Base-by-base conservation (phyloP, 2,113 vertebrate species). In the Paradisaea rubra region DNA sequence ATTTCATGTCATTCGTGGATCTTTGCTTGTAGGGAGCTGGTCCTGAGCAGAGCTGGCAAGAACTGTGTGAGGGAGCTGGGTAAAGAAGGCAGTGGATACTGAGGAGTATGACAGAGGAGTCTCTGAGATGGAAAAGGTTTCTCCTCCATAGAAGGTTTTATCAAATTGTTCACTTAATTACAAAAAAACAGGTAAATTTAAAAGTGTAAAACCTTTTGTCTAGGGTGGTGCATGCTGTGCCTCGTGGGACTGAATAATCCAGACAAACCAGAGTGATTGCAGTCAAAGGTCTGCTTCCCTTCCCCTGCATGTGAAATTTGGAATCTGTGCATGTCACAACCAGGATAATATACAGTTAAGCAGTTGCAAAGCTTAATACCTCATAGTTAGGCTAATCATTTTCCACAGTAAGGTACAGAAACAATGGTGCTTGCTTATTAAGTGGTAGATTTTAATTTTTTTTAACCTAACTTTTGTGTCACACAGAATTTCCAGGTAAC, bases 91-190 rank as follows among this genome's bases (percentile, higher is more conserved):
- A 1, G 8, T 5, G 7, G 31, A 6, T 20, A 17, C 2, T 13
- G 10, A 49, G 57, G 44, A 25, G 25, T 42, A 4, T 11, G 41
- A 47, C 8, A 17, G 59, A 24, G 31, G 28, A 73, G 7, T 3
- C 19, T 59, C 50, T 12, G 30, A 61, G 24, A 21, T 31, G 35
- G 39, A 28, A 35, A 60, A 8, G 4, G 44, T 13, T 6, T 37
- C 45, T 66, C 22, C 30, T 20, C 7, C 10, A 2, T 1, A 5
- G 1, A 2, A 6, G 6, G 13, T 18, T 54, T 76, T 31, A 35
- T 23, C 20, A 28, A 24, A 15, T 9, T 44, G 7, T 50, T 41
- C 9, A 53, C 33, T 33, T 20, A 53, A 49, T 39, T 44, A 2
- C n/a, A 42, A 39, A 27, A 30, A n/a, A 45, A 33, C 27, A 4